Conservation (phyloP, 2,113 vertebrate species). For the Chaetorhynchus papuensis region DNA sequence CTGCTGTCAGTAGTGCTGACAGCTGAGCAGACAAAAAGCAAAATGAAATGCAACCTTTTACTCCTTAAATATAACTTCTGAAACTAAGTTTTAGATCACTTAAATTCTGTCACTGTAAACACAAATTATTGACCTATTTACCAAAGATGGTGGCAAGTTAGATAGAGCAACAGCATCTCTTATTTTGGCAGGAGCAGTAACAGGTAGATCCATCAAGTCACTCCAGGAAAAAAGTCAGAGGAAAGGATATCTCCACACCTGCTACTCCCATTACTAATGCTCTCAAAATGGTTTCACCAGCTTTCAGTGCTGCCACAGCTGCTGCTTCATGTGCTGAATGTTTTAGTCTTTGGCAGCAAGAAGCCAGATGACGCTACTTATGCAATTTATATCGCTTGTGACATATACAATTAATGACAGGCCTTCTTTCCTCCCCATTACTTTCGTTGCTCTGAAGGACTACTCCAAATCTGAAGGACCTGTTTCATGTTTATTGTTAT, state of each 20-base stretch:
- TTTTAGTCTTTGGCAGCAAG: not conserved
- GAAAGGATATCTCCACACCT: not conserved
- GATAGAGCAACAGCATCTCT: not conserved
- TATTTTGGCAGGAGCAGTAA: not conserved
- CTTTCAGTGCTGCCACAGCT: not conserved
- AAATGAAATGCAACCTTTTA: not conserved
- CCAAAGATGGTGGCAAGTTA: not conserved
- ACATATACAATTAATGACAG: not conserved
- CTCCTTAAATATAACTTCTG: not conserved
- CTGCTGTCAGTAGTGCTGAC: not conserved
- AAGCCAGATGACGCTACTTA: not conserved
- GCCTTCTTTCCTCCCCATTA: not conserved
- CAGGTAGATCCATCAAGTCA: conserved; percentile 19
- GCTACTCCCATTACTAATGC: not conserved
- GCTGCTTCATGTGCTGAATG: not conserved
- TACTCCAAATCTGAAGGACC: not conserved
- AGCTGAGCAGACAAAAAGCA: not conserved
- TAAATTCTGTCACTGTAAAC: not conserved
- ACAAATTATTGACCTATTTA: not conserved
- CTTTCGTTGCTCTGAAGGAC: not conserved
- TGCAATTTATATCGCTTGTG: not conserved
- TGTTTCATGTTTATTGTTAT: not conserved
- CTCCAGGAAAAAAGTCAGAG: not conserved
- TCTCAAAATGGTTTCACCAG: not conserved
- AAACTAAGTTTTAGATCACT: not conserved